Evolutionary conservation across 2,113 vertebrate genomes (phyloP).

Genomic region (Varanus salvator): DNA sequence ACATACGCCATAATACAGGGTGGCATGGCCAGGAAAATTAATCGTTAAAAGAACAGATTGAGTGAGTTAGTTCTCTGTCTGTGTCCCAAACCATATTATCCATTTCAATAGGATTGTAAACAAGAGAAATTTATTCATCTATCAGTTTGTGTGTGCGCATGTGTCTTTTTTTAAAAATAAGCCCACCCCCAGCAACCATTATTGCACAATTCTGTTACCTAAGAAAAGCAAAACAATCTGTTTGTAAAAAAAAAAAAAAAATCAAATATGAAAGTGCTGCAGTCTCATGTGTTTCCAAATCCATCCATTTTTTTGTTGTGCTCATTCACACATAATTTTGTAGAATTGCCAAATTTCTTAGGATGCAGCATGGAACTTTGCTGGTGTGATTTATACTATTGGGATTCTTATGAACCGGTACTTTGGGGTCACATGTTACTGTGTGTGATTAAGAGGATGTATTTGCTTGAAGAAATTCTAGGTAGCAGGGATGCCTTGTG

Average conservation of each 20-base stretch:
- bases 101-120: constrained; percentile 24
- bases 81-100: constrained; percentile 23
- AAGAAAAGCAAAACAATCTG: neutral
- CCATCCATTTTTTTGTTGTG: neutral
- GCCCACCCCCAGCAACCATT: neutral
- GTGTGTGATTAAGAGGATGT: neutral
- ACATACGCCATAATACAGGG: neutral
- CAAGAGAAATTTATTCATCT: constrained; percentile 10
- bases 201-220: neutral
- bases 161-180: neutral
- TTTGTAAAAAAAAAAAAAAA: neutral
- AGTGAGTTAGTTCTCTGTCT: constrained; percentile 2
- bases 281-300: too few relatives aligned
- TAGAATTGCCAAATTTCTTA: neutral
- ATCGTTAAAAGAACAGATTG: constrained; percentile 13
- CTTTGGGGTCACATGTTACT: neutral
- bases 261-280: neutral
- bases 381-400: neutral
- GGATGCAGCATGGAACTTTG: neutral
- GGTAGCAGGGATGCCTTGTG: neutral
- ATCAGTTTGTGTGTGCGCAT: too few relatives aligned
- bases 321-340: neutral
- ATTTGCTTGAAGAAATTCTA: neutral
- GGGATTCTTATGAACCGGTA: neutral
- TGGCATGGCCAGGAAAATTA: constrained; percentile 2